phyloP scores from a whole-genome alignment of 2,113 vertebrate species.

The Sturnus vulgaris region DNA sequence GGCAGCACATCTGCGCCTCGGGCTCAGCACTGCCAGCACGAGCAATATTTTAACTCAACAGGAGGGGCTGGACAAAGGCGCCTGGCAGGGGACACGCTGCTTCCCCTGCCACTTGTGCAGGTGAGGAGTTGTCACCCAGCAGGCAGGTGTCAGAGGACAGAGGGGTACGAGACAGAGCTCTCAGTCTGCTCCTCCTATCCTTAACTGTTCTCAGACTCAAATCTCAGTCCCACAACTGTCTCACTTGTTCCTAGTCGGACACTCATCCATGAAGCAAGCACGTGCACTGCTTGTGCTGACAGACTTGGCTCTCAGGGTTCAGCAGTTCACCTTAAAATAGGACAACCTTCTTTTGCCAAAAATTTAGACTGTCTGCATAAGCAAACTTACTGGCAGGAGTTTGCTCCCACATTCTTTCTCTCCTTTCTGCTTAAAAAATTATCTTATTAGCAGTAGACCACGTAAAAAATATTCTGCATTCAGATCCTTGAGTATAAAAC shows the following conservation, averaged over 20 bases:
- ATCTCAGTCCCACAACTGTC: neutral
- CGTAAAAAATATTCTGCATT: neutral
- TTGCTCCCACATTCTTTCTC: neutral
- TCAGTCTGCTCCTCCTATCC: neutral
- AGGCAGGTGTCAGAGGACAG: fast-evolving
- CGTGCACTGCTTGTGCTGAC: neutral
- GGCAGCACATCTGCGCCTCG: neutral
- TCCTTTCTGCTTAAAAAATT: neutral
- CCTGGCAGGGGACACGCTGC: neutral
- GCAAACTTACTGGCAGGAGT: neutral
- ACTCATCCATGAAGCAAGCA: neutral
- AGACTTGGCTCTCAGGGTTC: neutral
- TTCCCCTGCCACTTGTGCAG: neutral
- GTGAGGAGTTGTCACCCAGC: fast-evolving
- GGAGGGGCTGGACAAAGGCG: neutral
- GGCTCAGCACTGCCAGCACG: neutral
- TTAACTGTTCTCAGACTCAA: neutral
- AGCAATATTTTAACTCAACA: neutral
- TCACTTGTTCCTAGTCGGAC: neutral
- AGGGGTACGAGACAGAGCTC: neutral
- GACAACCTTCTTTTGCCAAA: neutral
- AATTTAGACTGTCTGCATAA: neutral
- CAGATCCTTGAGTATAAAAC: neutral
- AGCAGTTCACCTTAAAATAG: neutral
- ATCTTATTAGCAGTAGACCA: neutral